Evolutionary conservation across 2,888 invertebrate genomes (phyloP).

Genomic region (Theristus sp.): DNA sequence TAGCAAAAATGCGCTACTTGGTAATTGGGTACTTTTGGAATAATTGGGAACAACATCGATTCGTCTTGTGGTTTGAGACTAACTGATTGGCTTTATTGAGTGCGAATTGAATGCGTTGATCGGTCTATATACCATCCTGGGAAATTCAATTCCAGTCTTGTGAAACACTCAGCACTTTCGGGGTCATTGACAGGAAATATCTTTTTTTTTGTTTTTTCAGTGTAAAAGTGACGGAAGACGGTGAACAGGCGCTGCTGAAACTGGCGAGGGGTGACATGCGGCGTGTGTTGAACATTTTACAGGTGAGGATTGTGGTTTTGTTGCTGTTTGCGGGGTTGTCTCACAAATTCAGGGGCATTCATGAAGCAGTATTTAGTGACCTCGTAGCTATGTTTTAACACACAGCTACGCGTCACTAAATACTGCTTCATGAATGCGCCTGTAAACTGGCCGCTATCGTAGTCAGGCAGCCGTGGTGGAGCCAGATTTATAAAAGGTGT

Average conservation of each 20-base stretch:
- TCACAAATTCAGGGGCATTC: neutral
- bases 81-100: neutral
- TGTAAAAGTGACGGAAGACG: constrained; percentile 64
- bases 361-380: neutral
- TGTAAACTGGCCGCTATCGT: too few species aligned
- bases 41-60: neutral
- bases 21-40: too few species aligned
- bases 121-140: neutral
- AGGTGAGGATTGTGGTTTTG: constrained; percentile 32
- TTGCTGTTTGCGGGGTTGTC: neutral
- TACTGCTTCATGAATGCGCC: too few species aligned
- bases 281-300: constrained; percentile 81
- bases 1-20: too few species aligned
- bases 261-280: constrained; percentile 94
- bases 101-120: neutral
- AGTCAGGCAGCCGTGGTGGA: too few species aligned
- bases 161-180: neutral
- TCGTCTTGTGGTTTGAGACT: too few species aligned
- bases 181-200: neutral
- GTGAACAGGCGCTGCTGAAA: constrained; percentile 64
- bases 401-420: too few species aligned
- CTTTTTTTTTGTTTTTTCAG: constrained; percentile 34
- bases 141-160: neutral
- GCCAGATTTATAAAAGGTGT: too few species aligned
- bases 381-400: neutral